Evolutionary conservation across 2,113 vertebrate species (phyloP).

Genomic region (Pachycephala philippinensis): DNA sequence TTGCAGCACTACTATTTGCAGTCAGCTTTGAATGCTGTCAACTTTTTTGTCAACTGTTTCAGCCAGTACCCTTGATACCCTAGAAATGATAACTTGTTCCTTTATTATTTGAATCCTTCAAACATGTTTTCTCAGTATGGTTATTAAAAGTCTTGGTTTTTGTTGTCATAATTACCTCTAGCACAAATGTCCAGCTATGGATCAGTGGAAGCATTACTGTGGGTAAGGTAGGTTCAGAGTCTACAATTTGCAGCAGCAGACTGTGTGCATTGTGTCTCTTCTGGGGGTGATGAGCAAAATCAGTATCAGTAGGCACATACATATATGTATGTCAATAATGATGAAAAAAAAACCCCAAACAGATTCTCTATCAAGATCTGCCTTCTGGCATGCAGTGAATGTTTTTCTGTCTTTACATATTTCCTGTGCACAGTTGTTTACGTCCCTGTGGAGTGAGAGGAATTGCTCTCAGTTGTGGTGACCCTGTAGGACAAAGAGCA

Average conservation of each 20-base stretch:
- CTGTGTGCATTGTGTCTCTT: rapidly evolving
- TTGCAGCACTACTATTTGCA: not conserved
- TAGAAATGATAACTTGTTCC: not conserved
- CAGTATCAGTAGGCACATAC: not conserved
- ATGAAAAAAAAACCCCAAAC: not conserved
- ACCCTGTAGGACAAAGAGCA: not conserved
- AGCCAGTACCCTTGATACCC: not conserved
- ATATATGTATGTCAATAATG: not conserved
- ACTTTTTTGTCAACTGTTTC: not conserved
- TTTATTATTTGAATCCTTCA: not conserved
- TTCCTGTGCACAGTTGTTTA: not conserved
- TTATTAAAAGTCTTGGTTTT: not conserved
- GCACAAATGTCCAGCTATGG: not conserved
- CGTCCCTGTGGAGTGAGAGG: not conserved
- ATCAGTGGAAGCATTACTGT: not conserved
- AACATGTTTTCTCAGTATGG: not conserved
- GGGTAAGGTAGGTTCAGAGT: not conserved
- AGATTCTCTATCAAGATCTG: not conserved
- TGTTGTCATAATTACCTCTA: not conserved
- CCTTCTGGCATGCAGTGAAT: not conserved
- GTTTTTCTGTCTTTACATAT: not conserved
- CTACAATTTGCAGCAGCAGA: not conserved
- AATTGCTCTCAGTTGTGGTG: not conserved
- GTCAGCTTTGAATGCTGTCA: not conserved
- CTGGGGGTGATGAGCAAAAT: not conserved